A percentile compares a stretch with the other conserved stretches of the same genome.
Conservation (phyloP, 2,888 invertebrate genomes). For the Drosophila subquinaria region DNA sequence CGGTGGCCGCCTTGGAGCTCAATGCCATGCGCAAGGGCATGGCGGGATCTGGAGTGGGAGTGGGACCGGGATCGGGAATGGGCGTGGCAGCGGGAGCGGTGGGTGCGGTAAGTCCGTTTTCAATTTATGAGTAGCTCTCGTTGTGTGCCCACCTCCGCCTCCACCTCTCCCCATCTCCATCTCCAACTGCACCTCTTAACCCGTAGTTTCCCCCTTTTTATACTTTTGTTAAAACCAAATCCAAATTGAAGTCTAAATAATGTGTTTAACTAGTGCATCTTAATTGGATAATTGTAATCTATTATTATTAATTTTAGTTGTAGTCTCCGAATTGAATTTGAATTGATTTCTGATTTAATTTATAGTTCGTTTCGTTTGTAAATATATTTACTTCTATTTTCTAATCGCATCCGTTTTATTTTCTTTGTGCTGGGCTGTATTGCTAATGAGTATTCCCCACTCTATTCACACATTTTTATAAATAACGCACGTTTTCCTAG, state of each 20-base stretch:
- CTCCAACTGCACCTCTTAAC: conserved; percentile 64
- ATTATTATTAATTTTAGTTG: conserved; percentile 26
- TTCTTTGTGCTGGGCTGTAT: conserved; percentile 34
- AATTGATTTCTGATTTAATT: conserved; percentile 33
- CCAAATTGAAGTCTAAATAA: conserved; percentile 14
- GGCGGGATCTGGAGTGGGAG: conserved; percentile 61
- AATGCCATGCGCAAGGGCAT: conserved; percentile 80
- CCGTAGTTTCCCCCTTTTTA: conserved; percentile 54
- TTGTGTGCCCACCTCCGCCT: conserved; percentile 56
- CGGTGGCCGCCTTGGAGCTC: conserved; percentile 62
- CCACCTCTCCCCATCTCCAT: conserved; percentile 21
- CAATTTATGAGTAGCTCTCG: conserved; percentile 73
- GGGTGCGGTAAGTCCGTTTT: conserved; percentile 84
- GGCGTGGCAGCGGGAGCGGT: conserved; percentile 66
- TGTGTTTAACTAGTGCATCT: conserved; percentile 21
- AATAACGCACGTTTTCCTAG: conserved; percentile 14
- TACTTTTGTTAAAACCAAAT: conserved; percentile 15
- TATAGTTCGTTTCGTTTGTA: conserved; percentile 27
- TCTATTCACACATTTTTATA: background rate
- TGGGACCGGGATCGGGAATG: conserved; percentile 42
- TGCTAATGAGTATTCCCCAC: conserved; percentile 1
- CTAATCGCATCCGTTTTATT: conserved; percentile 58
- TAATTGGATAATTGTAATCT: conserved; percentile 24
- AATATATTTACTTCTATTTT: conserved; percentile 50
- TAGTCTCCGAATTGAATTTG: conserved; percentile 17